These are phyloP conservation scores for Hypsibius dujardini DNA, from an alignment of 1,140 invertebrate species.

Conservation along the genomic window DNA sequence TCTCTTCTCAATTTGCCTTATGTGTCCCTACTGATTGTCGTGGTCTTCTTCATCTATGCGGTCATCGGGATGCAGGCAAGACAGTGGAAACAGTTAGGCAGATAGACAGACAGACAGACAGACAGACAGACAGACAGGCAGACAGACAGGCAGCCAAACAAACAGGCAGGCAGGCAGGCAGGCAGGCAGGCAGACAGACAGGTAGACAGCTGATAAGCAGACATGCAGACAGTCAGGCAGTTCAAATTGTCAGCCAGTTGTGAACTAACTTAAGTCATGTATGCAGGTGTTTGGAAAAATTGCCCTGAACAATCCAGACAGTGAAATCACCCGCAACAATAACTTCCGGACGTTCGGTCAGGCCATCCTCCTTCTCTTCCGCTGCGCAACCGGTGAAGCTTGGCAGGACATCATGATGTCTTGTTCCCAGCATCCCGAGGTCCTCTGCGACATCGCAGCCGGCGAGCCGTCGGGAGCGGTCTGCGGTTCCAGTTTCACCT, in stretches of 20 bases:
- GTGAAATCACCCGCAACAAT: conserved; percentile 23
- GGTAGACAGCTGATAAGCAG: too few relatives aligned
- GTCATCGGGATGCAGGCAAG: conserved; percentile 25
- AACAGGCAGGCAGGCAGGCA: too few relatives aligned
- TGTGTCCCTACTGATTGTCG: conserved; percentile 22
- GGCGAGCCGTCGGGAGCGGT: conserved; percentile 20
- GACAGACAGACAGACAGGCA: too few relatives aligned
- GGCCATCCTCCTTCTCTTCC: conserved; percentile 25
- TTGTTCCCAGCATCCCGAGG: conserved; percentile 21
- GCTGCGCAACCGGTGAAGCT: conserved; percentile 21
- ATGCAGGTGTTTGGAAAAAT: conserved; percentile 22
- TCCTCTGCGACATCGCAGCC: conserved; percentile 23
- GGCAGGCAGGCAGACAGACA: too few relatives aligned
- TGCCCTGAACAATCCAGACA: conserved; percentile 20
- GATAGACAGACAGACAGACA: too few relatives aligned
- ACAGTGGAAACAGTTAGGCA: too few relatives aligned
- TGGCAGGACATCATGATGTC: conserved; percentile 23
- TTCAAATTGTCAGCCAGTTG: too few relatives aligned
- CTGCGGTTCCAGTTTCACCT: conserved; percentile 1
- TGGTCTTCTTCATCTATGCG: conserved; percentile 25
- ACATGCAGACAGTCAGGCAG: too few relatives aligned
- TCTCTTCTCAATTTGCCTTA: conserved; percentile 25
- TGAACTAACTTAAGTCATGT: too few relatives aligned
- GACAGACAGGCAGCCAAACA: too few relatives aligned
- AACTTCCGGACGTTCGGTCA: conserved; percentile 25